These are phyloP conservation scores for Branchellion lobata DNA, from an alignment of 2,888 invertebrate genomes.

Conservation along the genomic window DNA sequence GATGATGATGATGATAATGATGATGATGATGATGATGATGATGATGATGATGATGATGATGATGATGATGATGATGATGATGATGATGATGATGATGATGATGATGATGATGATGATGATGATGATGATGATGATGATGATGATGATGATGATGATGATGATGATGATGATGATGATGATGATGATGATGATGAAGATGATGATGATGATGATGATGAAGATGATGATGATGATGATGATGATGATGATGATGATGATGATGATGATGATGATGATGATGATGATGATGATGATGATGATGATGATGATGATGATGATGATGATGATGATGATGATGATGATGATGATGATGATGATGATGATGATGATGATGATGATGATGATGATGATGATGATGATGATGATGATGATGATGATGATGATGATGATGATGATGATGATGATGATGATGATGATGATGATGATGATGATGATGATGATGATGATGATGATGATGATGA, in stretches of 20 bases:
- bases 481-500: slow-evolving; percentile 5
- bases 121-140: slow-evolving; percentile 41
- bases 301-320: too few relatives aligned
- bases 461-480: not conserved
- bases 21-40: slow-evolving; percentile 50
- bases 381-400: not conserved
- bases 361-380: not conserved
- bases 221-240: slow-evolving; percentile 8
- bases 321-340: too few relatives aligned
- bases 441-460: slow-evolving; percentile 9
- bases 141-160: slow-evolving; percentile 17
- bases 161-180: too few relatives aligned
- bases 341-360: slow-evolving; percentile 1
- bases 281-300: not conserved
- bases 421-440: not conserved
- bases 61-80: slow-evolving; percentile 35
- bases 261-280: slow-evolving; percentile 34
- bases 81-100: slow-evolving; percentile 47
- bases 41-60: slow-evolving; percentile 30
- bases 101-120: slow-evolving; percentile 32
- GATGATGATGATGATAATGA: not conserved
- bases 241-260: not conserved
- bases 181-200: too few relatives aligned
- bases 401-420: not conserved
- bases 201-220: not conserved